phyloP scores from a whole-genome alignment of 35 echinoderm and acorn worm species.

The Patiria miniata region DNA sequence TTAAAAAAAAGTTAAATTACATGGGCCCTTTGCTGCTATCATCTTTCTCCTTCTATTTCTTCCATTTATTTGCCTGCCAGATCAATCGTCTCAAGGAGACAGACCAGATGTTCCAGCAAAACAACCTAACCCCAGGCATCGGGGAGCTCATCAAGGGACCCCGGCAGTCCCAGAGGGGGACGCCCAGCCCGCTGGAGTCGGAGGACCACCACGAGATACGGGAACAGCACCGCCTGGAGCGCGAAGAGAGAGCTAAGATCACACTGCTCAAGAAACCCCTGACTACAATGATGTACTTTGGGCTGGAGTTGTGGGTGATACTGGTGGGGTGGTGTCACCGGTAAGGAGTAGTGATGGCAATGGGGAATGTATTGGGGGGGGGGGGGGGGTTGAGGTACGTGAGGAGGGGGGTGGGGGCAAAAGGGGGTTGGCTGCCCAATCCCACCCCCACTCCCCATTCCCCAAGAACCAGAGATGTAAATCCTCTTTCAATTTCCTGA shows the following conservation, averaged over 20 bases:
- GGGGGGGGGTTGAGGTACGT: too few species aligned
- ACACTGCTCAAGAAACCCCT: conserved; percentile 75
- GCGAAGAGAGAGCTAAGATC: conserved; percentile 82
- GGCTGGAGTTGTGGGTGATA: conserved; percentile 77
- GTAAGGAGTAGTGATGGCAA: conserved; percentile 37
- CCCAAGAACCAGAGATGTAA: too few species aligned
- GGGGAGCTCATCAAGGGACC: conserved; percentile 78
- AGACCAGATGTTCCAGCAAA: conserved; percentile 82
- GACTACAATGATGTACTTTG: conserved; percentile 73
- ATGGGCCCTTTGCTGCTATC: too few species aligned
- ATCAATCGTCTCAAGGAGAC: conserved; percentile 66
- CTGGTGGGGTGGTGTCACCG: conserved; percentile 89
- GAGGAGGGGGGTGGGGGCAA: too few species aligned
- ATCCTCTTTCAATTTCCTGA: too few species aligned
- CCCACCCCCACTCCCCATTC: too few species aligned
- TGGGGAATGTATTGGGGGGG: too few species aligned
- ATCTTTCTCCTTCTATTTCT: too few species aligned
- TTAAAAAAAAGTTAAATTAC: too few species aligned
- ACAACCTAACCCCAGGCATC: conserved; percentile 60
- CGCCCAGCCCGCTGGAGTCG: conserved; percentile 8
- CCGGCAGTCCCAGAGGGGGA: not conserved
- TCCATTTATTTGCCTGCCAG: conserved; percentile 39
- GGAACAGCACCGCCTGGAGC: conserved; percentile 51
- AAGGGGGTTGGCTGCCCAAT: too few species aligned
- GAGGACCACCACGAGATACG: conserved; percentile 74